A percentile compares a stretch with the other conserved stretches of the same genome.
phyloP scores from a whole-genome alignment of 1,140 invertebrate species.

The Drosophila nigrodunni region DNA sequence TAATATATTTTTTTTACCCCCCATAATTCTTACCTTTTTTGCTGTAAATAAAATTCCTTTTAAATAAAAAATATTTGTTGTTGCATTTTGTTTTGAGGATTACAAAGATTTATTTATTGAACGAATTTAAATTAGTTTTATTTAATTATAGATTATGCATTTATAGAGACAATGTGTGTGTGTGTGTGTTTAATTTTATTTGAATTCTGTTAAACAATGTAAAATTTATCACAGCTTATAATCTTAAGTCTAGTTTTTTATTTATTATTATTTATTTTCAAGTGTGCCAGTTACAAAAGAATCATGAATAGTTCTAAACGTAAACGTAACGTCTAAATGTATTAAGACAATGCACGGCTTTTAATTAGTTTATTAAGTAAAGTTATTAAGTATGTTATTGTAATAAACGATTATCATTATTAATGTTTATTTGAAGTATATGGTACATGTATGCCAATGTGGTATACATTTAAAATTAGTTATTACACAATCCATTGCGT shows the following conservation, averaged over 20 bases:
- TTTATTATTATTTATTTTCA: conserved; percentile 5
- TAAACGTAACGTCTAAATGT: conserved; percentile 11
- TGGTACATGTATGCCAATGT: conserved; percentile 32
- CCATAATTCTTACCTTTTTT: too few relatives aligned
- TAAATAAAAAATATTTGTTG: background rate
- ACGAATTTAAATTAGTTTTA: conserved; percentile 68
- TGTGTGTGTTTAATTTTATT: conserved; percentile 36
- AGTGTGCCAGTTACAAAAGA: conserved; percentile 38
- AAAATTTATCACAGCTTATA: conserved; percentile 81
- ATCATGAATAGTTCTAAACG: conserved; percentile 18
- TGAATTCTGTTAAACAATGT: conserved; percentile 78
- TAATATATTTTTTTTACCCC: too few relatives aligned
- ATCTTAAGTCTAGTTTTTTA: conserved; percentile 60
- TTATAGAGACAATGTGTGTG: conserved; percentile 61
- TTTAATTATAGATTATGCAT: conserved; percentile 71
- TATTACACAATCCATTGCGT: conserved; percentile 71
- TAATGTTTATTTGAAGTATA: background rate
- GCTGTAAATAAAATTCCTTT: background rate
- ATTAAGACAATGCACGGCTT: conserved; percentile 47
- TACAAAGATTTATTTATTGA: conserved; percentile 75
- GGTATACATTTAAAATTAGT: conserved; percentile 41
- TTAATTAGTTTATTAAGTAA: conserved; percentile 20
- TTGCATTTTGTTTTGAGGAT: conserved; percentile 39
- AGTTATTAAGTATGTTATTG: conserved; percentile 6
- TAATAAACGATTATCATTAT: background rate